A percentile compares a stretch with the other conserved stretches of the same genome.
These are phyloP conservation scores for Manduca sexta DNA, from an alignment of 1,140 invertebrate species.

Conservation along the genomic window DNA sequence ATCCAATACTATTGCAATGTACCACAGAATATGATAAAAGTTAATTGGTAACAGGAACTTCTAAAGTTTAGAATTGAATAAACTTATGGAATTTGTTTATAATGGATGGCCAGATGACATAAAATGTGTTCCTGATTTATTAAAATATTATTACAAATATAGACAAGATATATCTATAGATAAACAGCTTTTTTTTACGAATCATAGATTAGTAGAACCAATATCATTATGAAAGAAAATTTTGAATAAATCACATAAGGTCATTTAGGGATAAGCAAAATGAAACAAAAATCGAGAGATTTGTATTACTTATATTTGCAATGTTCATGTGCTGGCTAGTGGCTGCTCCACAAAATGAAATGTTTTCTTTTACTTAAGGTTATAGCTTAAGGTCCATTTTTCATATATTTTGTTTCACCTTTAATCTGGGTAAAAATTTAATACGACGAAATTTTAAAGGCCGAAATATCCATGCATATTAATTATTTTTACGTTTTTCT, in stretches of 20 bases:
- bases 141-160: conserved; percentile 22
- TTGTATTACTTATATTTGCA: conserved; percentile 39
- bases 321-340: too few relatives aligned
- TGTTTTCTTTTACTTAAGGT: too few relatives aligned
- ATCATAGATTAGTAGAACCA: conserved; percentile 32
- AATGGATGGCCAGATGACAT: conserved; percentile 19
- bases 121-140: conserved; percentile 12
- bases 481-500: too few relatives aligned
- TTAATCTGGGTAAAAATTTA: too few relatives aligned
- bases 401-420: too few relatives aligned
- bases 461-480: too few relatives aligned
- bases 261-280: conserved; percentile 21
- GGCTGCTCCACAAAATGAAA: too few relatives aligned
- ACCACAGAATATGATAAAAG: neutral
- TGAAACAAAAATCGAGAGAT: conserved; percentile 27
- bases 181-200: conserved; percentile 32
- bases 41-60: conserved; percentile 17
- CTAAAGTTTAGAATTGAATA: conserved; percentile 16
- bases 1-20: neutral
- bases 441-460: too few relatives aligned
- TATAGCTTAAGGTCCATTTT: too few relatives aligned
- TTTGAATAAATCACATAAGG: conserved; percentile 33
- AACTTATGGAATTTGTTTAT: conserved; percentile 14
- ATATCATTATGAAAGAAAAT: conserved; percentile 23
- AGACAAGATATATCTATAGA: conserved; percentile 4